These are phyloP conservation scores for Schizotus pectinicornis DNA, from an alignment of 2,888 invertebrate genomes.

Conservation along the genomic window DNA sequence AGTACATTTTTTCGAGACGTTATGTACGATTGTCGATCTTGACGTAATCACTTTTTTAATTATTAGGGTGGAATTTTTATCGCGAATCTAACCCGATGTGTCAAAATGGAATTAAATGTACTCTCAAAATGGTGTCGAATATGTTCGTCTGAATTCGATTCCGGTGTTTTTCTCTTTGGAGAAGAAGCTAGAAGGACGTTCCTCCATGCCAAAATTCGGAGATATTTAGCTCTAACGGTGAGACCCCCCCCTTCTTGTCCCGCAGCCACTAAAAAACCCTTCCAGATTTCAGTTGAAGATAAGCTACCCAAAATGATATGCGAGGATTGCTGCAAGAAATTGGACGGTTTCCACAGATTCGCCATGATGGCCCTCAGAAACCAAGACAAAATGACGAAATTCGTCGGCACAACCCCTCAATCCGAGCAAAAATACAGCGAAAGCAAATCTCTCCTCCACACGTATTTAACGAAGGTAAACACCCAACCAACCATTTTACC, in stretches of 20 bases:
- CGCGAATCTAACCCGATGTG: constrained; percentile 37
- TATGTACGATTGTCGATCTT: constrained; percentile 45
- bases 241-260: constrained; percentile 40
- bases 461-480: constrained; percentile 63
- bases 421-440: constrained; percentile 15
- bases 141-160: constrained; percentile 67
- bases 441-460: constrained; percentile 61
- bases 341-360: constrained; percentile 72
- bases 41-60: constrained; percentile 29
- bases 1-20: constrained; percentile 47
- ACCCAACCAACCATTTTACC: constrained; percentile 1
- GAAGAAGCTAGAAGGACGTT: constrained; percentile 70
- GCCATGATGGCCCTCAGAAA: constrained; percentile 69
- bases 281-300: constrained; percentile 70
- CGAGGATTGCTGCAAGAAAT: constrained; percentile 66
- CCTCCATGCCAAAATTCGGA: constrained; percentile 70
- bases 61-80: constrained; percentile 34
- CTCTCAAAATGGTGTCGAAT: constrained; percentile 64
- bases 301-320: constrained; percentile 74
- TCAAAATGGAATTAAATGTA: constrained; percentile 49
- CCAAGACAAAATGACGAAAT: constrained; percentile 64
- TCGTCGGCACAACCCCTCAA: constrained; percentile 40
- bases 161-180: constrained; percentile 69
- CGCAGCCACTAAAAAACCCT: constrained; percentile 25
- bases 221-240: constrained; percentile 73